These are phyloP conservation scores for Pristionchus arcanus DNA, from an alignment of 2,888 invertebrate species.

Conservation along the genomic window DNA sequence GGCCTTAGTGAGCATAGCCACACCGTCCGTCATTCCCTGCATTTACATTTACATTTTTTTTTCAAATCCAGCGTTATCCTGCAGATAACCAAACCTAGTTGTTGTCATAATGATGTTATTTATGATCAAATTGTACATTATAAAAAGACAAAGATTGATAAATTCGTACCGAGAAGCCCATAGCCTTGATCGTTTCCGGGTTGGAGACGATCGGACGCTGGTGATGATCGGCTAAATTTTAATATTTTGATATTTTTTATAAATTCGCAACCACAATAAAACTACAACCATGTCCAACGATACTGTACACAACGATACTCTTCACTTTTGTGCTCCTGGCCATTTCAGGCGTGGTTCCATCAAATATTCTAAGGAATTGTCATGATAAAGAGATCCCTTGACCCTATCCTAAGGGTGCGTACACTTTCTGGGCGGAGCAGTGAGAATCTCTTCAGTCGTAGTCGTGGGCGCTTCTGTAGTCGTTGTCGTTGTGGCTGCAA, in stretches of 20 bases:
- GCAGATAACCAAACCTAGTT: too few species aligned
- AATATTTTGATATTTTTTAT: background rate
- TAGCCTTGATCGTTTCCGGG: constrained; percentile 71
- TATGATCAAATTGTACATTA: background rate
- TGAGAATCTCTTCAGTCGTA: constrained; percentile 28
- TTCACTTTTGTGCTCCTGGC: background rate
- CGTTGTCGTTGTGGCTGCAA: constrained; percentile 55
- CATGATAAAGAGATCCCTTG: background rate
- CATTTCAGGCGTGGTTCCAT: background rate
- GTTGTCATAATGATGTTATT: too few species aligned
- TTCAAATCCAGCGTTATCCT: too few species aligned
- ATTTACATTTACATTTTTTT: background rate
- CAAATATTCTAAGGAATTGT: background rate
- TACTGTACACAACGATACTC: background rate
- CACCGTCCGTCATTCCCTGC: constrained; percentile 73
- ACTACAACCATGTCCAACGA: background rate
- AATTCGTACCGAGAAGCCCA: constrained; percentile 67
- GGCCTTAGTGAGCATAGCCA: constrained; percentile 70
- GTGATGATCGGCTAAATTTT: constrained; percentile 56
- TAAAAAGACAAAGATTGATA: background rate
- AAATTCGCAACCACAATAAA: background rate
- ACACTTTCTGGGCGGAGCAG: constrained; percentile 38
- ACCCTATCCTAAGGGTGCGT: background rate
- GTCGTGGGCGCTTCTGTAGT: background rate
- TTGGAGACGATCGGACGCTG: constrained; percentile 66